These are phyloP conservation scores for Hydractinia symbiolongicarpus DNA, from an alignment of 30 jellyfish, hydroid and myxozoan species.

Conservation along the genomic window DNA sequence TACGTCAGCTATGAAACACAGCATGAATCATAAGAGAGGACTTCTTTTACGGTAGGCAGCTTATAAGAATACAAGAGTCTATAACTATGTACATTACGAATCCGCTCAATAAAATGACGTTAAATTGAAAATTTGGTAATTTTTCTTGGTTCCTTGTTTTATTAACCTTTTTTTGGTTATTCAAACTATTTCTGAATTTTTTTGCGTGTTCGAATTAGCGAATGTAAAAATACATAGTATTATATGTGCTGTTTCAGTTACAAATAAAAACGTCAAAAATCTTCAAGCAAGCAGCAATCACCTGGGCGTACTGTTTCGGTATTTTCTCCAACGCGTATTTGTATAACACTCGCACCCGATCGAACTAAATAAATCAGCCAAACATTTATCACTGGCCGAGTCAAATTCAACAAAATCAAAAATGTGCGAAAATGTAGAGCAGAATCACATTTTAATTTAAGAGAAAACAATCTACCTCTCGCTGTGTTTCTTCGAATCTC, in stretches of 20 bases:
- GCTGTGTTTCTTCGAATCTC: conserved; percentile 83
- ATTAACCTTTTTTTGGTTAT: too few species aligned
- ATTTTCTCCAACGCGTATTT: conserved; percentile 86
- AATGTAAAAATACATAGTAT: neutral
- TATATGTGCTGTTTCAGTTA: neutral
- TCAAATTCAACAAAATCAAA: neutral
- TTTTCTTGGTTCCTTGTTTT: too few species aligned
- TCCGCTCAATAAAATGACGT: too few species aligned
- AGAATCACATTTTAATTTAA: neutral
- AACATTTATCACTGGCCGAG: neutral
- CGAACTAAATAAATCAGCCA: conserved; percentile 49
- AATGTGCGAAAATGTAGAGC: neutral
- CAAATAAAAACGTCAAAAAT: neutral
- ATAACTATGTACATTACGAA: too few species aligned
- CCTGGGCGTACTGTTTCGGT: conserved; percentile 81
- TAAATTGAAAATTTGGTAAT: too few species aligned
- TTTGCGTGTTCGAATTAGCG: too few species aligned
- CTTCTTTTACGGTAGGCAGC: neutral
- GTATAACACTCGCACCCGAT: conserved; percentile 87
- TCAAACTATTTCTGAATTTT: too few species aligned
- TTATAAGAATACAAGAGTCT: neutral
- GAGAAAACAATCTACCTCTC: conserved; percentile 51
- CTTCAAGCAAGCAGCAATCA: neutral
- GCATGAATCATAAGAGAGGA: neutral
- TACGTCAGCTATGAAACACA: too few species aligned